A percentile compares a stretch with the other conserved stretches of the same genome.
Evolutionary conservation across 2,888 invertebrate species (phyloP).

Genomic region (Euproctis similis): DNA sequence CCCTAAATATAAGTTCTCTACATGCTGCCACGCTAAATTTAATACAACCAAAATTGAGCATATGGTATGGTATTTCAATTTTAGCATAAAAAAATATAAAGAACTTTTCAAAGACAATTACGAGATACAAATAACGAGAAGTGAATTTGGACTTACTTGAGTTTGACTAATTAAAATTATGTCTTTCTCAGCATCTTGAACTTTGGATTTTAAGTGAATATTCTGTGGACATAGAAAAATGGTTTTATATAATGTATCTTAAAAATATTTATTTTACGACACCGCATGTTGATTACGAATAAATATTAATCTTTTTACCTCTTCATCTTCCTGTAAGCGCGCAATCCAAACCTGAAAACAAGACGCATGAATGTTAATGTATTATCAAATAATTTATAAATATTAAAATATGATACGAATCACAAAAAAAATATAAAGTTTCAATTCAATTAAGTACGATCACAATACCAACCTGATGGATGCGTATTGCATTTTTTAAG

Average conservation of each 20-base stretch:
- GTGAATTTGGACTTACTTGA: conserved; percentile 64
- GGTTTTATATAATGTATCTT: background rate
- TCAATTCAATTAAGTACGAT: no score
- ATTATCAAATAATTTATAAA: no score
- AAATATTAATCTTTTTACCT: conserved; percentile 42
- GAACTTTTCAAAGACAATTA: no score
- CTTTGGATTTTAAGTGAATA: conserved; percentile 65
- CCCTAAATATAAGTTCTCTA: no score
- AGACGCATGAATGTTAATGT: no score
- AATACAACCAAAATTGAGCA: no score
- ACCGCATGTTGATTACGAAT: background rate
- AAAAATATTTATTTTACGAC: background rate
- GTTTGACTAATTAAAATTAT: conserved; percentile 75
- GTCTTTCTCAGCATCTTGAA: conserved; percentile 76
- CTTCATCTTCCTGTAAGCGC: conserved; percentile 73
- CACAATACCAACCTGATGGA: conserved; percentile 74
- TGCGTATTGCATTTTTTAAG: conserved; percentile 77
- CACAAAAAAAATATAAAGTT: no score
- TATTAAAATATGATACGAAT: no score
- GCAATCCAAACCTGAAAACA: conserved; percentile 70
- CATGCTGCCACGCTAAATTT: no score
- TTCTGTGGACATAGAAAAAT: conserved; percentile 55
- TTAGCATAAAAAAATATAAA: no score
- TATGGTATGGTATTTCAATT: no score
- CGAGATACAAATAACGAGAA: no score